Evolutionary conservation across 2,888 invertebrate genomes (phyloP), one percentile per base, ranked within the genome.

Genomic region (Diachrysia chrysitis): DNA sequence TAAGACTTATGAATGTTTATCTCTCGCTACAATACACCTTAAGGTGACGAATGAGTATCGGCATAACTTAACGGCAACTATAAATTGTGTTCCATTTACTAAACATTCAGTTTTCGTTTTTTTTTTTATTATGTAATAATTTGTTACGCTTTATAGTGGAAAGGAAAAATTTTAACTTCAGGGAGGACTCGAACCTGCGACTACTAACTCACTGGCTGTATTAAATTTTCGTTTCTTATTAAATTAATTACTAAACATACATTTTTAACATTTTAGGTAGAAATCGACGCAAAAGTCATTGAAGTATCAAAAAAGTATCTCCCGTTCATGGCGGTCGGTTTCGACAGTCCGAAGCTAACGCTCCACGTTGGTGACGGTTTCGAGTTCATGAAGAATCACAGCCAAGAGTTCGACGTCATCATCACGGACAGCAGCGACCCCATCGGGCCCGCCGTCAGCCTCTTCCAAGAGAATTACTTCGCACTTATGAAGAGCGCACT

Each of bases 381-480:
- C 88, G 97, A 99, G 82, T 99, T 98, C 90, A 97, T 99, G 97
- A 97, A 97, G 85, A 96, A 97, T 61, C 98, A 99, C 87, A 96
- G 96, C 66, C 96, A 96, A 51, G 97, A 98, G 91, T 99, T 98
- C 90, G 99, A 99, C 93, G 98, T 99, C 54, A 99, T 99, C 77
- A 99, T 99, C 65, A 99, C 99, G 0, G 99, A 99, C 90, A 99
- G 99, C 76, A 99, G 99, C 51, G 99, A 99, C 95, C 99, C 99
- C 0, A 96, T 99, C 32, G 99, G 99, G 0, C 97, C 97, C 0
- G 97, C 97, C 0, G 96, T 96, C 12, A 96, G 94, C 75, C 87
- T 97, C 0, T 98, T 98, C 88, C 96, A 98, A 88, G 97, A 98
- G 85, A 96, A 97, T 66, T 99, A 99, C 87, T 99, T 98, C 88